phyloP scores from a whole-genome alignment of 92 coral and sea anemone genomes.

The Palythoa grandiflora region DNA sequence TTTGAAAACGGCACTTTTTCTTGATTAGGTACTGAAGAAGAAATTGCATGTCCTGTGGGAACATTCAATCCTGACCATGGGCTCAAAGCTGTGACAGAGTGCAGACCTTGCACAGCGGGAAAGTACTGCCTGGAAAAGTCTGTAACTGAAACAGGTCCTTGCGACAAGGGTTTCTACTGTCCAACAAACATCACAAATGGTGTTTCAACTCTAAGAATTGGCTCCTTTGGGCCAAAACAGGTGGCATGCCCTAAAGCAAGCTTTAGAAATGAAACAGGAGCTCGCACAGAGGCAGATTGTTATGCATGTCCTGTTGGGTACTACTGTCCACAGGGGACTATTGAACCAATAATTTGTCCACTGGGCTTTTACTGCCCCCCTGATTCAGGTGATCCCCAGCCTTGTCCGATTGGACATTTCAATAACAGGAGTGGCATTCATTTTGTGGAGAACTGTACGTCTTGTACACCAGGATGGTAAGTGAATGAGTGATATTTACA shows the following conservation, averaged over 20 bases:
- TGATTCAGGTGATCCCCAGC: slow-evolving; percentile 94
- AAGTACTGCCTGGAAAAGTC: slow-evolving; percentile 88
- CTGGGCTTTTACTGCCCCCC: slow-evolving; percentile 97
- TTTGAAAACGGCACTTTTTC: neutral
- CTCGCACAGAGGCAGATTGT: slow-evolving; percentile 82
- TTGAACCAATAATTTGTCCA: slow-evolving; percentile 72
- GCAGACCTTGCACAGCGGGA: slow-evolving; percentile 93
- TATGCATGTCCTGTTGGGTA: slow-evolving; percentile 74
- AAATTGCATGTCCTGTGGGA: slow-evolving; percentile 97
- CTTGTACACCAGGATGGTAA: slow-evolving; percentile 96
- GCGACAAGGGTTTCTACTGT: slow-evolving; percentile 90
- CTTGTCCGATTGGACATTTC: slow-evolving; percentile 94
- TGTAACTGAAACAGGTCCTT: slow-evolving; percentile 70
- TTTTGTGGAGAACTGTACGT: slow-evolving; percentile 87
- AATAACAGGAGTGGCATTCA: slow-evolving; percentile 76
- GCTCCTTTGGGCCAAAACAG: slow-evolving; percentile 96
- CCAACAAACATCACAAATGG: slow-evolving; percentile 98
- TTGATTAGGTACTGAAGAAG: slow-evolving; percentile 72
- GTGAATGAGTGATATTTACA: slow-evolving; percentile 14
- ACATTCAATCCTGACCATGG: slow-evolving; percentile 83
- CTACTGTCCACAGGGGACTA: slow-evolving; percentile 90
- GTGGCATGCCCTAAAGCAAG: slow-evolving; percentile 95
- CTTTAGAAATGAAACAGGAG: slow-evolving; percentile 77
- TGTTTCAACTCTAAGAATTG: slow-evolving; percentile 87
- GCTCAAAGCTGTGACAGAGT: slow-evolving; percentile 70